These are phyloP conservation scores for Falco cherrug DNA, from an alignment of 2,797 vertebrate species.

Conservation along the genomic window DNA sequence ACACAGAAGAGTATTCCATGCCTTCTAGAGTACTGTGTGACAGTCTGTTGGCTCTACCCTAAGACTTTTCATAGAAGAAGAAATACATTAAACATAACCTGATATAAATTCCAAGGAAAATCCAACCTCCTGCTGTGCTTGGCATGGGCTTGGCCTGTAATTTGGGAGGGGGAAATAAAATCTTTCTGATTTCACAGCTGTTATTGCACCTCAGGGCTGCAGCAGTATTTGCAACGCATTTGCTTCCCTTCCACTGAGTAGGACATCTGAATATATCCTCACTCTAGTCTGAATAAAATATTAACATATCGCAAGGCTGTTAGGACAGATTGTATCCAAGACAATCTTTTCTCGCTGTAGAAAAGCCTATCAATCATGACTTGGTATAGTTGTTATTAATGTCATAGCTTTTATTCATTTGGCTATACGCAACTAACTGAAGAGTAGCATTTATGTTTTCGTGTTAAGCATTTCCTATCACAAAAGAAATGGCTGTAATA, in stretches of 20 bases:
- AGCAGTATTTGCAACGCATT: slow-evolving; percentile 45
- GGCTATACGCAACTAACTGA: slow-evolving; percentile 35
- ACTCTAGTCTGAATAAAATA: slow-evolving; percentile 71
- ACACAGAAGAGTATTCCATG: not conserved
- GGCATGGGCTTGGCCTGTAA: slow-evolving; percentile 42
- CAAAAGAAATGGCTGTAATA: slow-evolving; percentile 51
- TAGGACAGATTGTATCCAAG: slow-evolving; percentile 77
- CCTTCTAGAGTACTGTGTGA: not conserved
- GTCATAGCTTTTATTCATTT: slow-evolving; percentile 65
- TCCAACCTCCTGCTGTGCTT: slow-evolving; percentile 46
- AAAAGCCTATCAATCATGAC: slow-evolving; percentile 75
- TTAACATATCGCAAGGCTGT: slow-evolving; percentile 73
- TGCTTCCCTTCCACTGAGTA: slow-evolving; percentile 21
- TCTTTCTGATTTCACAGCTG: slow-evolving; percentile 62
- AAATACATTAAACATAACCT: slow-evolving; percentile 57
- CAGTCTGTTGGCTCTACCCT: not conserved
- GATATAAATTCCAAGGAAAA: slow-evolving; percentile 57
- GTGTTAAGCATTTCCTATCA: not conserved
- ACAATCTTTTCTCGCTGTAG: slow-evolving; percentile 63
- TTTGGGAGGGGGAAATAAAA: slow-evolving; percentile 38
- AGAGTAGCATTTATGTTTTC: slow-evolving; percentile 22
- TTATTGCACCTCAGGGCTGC: slow-evolving; percentile 63
- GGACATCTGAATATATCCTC: slow-evolving; percentile 70
- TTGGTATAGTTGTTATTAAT: slow-evolving; percentile 66
- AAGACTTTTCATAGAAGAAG: not conserved